Evolutionary conservation across 2,113 vertebrate species (phyloP), one percentile per base, ranked within the genome.

Genomic region (Heloderma charlesbogerti): DNA sequence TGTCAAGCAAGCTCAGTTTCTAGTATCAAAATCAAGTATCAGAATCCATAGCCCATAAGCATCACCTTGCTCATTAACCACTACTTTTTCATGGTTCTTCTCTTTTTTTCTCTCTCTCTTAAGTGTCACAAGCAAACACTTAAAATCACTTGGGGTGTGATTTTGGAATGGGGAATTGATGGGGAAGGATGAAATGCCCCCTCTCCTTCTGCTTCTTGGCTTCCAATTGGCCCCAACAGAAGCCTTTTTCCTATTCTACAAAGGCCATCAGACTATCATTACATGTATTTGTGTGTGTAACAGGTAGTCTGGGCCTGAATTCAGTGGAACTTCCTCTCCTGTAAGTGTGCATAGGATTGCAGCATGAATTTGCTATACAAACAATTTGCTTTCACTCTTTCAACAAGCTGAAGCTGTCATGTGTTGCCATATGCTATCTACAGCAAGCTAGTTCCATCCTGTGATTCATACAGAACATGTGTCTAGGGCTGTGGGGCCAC

Each of bases 321-420:
- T 60, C 31, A 37, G 34, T 60, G 54, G 20, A 57, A 37, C 31
- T 37, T 37, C 15, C 80, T 82, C 34, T 51, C 31, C 10, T 18
- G 34, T 25, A 82, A 82, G 18, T 25, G 34, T 12, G 3, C 7
- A 20, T 37, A n/a, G 54, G 7, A 20, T 25, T 9, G 10, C 45
- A 79, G 9, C 10, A 82, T 34, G 2, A 6, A 20, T n/a, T 48
- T 80, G 57, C 45, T 84, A 66, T 82, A 84, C 92, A 92, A 88
- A 91, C 27, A 16, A 1, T 85, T 77, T 88, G 37, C 86, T 79
- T 48, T 90, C 63, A 34, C 7, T 1, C 57, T 94, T 92, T 20
- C 89, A 94, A 29, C 77, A 87, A 79, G 72, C 10, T 69, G 92
- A 94, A 88, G 86, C 94, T 92, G 74, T n/a, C 69, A 91, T 87